phyloP scores from a whole-genome alignment of 2,797 vertebrate genomes.

The Oreochromis mossambicus region DNA sequence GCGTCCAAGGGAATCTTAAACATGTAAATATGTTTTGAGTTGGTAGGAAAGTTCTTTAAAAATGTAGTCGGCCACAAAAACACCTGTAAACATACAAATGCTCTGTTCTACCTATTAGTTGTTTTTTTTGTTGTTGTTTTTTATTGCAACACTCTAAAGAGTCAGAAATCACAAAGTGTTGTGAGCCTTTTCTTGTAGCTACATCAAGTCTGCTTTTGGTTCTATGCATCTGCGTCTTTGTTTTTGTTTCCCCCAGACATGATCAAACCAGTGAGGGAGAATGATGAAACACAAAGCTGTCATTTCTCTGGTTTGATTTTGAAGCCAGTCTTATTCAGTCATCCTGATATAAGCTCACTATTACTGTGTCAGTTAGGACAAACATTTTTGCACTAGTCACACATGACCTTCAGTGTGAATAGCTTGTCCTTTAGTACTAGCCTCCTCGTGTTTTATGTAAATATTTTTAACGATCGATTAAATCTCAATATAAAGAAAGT shows the following conservation, averaged over 20 bases:
- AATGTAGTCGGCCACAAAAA: background rate
- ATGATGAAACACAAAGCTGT: background rate
- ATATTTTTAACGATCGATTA: background rate
- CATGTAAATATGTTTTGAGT: background rate
- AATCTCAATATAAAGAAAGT: background rate
- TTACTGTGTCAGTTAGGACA: background rate
- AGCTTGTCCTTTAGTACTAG: background rate
- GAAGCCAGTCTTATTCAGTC: background rate
- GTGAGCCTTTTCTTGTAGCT: background rate
- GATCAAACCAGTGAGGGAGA: background rate
- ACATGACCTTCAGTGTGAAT: background rate
- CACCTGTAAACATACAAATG: background rate
- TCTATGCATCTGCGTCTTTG: background rate
- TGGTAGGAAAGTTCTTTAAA: background rate
- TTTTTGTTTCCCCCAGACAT: background rate
- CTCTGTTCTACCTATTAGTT: background rate
- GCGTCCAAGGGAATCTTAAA: background rate
- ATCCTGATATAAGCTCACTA: background rate
- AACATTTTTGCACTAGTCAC: background rate
- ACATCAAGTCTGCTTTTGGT: background rate
- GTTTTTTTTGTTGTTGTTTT: background rate
- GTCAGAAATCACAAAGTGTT: background rate
- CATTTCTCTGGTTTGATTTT: background rate
- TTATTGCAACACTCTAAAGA: background rate
- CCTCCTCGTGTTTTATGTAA: background rate